Evolutionary conservation across 2,113 vertebrate genomes (phyloP).

Genomic region (Gracilinanus agilis): DNA sequence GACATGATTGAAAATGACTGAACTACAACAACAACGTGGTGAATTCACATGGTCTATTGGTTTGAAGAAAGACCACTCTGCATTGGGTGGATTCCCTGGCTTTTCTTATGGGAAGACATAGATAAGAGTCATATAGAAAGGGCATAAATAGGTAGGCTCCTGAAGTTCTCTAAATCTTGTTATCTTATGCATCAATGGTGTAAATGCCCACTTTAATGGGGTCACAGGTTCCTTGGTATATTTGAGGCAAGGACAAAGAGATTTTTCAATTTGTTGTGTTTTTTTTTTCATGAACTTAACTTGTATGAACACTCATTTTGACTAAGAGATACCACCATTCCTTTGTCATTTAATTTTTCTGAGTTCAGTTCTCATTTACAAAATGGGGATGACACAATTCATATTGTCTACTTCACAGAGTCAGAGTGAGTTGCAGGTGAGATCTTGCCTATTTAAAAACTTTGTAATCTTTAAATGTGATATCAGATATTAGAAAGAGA

Average conservation of each 20-base stretch:
- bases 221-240: not conserved
- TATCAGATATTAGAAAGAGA: not conserved
- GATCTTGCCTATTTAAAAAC: not conserved
- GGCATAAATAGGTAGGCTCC: not conserved
- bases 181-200: not conserved
- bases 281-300: not conserved
- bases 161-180: not conserved
- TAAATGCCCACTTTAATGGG: not conserved
- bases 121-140: not conserved
- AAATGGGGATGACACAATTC: not conserved
- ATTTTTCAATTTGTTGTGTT: not conserved
- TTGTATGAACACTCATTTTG: not conserved
- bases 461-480: not conserved
- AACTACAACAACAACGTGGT: too few species aligned
- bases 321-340: not conserved
- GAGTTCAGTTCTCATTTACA: not conserved
- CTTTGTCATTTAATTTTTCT: not conserved
- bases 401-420: not conserved
- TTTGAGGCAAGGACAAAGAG: not conserved
- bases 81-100: not conserved
- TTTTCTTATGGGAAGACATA: not conserved
- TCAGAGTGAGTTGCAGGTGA: not conserved
- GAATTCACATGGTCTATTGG: not conserved
- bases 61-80: not conserved
- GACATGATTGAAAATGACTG: too few species aligned